Conservation (phyloP, 2,113 vertebrate genomes). For the Ariopsis seemanni region DNA sequence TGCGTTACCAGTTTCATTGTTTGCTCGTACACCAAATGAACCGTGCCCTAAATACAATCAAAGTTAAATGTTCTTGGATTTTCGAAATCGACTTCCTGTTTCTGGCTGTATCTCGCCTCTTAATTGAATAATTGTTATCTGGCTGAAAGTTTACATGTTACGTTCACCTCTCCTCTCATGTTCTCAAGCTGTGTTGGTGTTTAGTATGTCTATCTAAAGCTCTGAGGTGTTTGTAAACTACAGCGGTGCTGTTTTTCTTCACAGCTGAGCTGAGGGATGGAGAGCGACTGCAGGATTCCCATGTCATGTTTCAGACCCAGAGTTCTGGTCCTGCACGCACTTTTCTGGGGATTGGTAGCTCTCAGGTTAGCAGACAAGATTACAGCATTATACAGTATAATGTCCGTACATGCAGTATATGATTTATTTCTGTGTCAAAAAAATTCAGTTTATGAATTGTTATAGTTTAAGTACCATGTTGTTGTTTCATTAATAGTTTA, state of each 20-base stretch:
- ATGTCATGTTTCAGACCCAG: constrained; percentile 57
- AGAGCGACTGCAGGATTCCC: constrained; percentile 64
- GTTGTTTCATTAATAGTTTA: not conserved
- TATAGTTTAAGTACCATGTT: not conserved
- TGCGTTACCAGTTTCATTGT: not conserved
- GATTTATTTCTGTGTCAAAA: not conserved
- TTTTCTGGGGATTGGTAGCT: constrained; percentile 63
- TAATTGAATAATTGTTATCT: not conserved
- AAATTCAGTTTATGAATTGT: no score
- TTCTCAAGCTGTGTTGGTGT: not conserved
- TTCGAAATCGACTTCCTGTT: not conserved
- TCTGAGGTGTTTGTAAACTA: constrained; percentile 6
- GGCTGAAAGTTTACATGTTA: not conserved
- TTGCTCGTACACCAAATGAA: not conserved
- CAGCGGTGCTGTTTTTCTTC: not conserved
- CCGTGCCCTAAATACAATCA: not conserved
- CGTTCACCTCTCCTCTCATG: no score
- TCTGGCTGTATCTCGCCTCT: not conserved
- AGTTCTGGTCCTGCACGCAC: constrained; percentile 55
- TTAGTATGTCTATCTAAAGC: not conserved
- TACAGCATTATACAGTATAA: not conserved
- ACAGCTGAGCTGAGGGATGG: constrained; percentile 49
- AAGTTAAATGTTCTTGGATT: not conserved
- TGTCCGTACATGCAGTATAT: not conserved
- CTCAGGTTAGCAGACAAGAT: constrained; percentile 52